These are phyloP conservation scores for Spilosoma lubricipeda DNA, from an alignment of 2,888 invertebrate genomes.

Conservation along the genomic window DNA sequence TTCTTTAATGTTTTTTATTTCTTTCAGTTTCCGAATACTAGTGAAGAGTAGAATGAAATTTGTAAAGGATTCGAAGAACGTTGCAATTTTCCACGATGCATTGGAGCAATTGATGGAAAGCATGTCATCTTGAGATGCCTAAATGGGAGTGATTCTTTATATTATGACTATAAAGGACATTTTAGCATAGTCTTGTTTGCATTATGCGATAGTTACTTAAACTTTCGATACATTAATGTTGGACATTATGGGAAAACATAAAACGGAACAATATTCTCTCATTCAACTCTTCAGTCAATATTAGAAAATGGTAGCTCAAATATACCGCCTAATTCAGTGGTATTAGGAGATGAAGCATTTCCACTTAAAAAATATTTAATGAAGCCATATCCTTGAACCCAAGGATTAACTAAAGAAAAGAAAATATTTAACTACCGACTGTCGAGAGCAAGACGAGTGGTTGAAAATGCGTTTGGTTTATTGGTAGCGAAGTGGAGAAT, in stretches of 20 bases:
- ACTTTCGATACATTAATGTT: constrained; percentile 32
- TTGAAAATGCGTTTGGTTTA: constrained; percentile 34
- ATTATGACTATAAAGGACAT: constrained; percentile 28
- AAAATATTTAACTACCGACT: constrained; percentile 30
- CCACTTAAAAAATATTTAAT: constrained; percentile 28
- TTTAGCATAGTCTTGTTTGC: constrained; percentile 25
- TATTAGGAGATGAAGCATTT: constrained; percentile 26
- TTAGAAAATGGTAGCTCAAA: constrained; percentile 31
- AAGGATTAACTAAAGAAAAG: constrained; percentile 16
- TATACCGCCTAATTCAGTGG: constrained; percentile 29
- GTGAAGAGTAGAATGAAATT: constrained; percentile 20
- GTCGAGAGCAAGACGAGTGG: constrained; percentile 26
- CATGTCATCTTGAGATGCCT: constrained; percentile 21
- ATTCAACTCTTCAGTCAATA: constrained; percentile 32
- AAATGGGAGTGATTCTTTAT: constrained; percentile 9
- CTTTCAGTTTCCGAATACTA: constrained; percentile 28
- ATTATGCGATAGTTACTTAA: constrained; percentile 27
- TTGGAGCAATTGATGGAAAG: constrained; percentile 3
- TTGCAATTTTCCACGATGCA: constrained; percentile 25
- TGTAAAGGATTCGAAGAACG: constrained; percentile 27
- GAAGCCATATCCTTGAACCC: constrained; percentile 21
- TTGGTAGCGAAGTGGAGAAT: constrained; percentile 24
- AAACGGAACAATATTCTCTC: constrained; percentile 30
- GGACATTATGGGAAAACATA: constrained; percentile 32
- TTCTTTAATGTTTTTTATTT: constrained; percentile 24